These are phyloP conservation scores for Macaca fascicularis DNA, from an alignment of 2,113 vertebrate species.

Conservation along the genomic window DNA sequence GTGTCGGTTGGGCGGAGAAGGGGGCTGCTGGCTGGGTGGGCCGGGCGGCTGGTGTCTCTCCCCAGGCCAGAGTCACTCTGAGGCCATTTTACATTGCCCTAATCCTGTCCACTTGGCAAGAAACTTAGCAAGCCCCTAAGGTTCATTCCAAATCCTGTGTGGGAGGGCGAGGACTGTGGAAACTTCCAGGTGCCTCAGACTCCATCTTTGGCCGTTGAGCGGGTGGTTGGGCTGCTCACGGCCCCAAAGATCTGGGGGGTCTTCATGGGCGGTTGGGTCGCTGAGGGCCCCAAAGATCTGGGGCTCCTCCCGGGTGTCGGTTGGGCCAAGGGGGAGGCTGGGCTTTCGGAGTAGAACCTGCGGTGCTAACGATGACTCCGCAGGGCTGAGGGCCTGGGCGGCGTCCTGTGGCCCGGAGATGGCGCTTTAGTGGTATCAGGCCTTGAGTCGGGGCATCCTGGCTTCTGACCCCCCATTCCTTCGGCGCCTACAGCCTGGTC, in stretches of 20 bases:
- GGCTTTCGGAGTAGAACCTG: accelerated
- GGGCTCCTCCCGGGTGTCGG: accelerated
- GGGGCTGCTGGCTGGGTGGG: accelerated
- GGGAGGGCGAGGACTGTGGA: background rate
- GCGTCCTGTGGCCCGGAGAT: background rate
- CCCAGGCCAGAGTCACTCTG: accelerated
- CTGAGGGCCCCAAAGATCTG: too few species aligned
- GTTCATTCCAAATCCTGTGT: too few species aligned
- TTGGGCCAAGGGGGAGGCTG: accelerated
- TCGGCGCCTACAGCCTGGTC: accelerated
- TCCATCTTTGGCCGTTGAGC: background rate
- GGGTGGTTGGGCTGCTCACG: background rate
- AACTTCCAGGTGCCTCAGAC: background rate
- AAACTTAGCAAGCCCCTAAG: too few species aligned
- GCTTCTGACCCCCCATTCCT: accelerated
- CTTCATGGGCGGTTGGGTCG: too few species aligned
- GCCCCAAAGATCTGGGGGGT: accelerated
- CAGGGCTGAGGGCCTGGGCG: accelerated
- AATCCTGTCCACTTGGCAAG: too few species aligned
- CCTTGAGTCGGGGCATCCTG: accelerated
- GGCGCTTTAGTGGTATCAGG: accelerated
- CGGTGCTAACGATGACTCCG: accelerated
- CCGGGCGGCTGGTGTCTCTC: background rate
- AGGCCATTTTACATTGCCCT: accelerated
- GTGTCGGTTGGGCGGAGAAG: accelerated